These are phyloP conservation scores for Lithobates pipiens DNA, from an alignment of 2,797 vertebrate genomes.

Conservation along the genomic window DNA sequence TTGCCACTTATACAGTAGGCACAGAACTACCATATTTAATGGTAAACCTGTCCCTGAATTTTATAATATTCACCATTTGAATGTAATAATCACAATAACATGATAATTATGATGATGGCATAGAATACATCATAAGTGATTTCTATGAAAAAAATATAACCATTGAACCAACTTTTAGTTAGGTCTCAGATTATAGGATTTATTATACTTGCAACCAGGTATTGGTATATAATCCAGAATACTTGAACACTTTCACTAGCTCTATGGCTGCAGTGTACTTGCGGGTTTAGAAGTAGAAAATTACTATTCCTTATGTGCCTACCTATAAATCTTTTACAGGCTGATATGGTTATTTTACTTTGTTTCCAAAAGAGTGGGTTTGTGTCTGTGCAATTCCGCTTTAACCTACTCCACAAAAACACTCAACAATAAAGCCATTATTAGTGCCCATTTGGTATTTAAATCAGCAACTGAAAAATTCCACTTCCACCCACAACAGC, in stretches of 20 bases:
- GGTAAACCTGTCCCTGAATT: too few species aligned
- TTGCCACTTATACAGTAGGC: too few species aligned
- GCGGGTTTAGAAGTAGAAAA: not conserved
- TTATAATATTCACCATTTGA: too few species aligned
- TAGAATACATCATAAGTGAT: too few species aligned
- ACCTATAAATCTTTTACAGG: not conserved
- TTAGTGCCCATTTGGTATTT: constrained; percentile 21
- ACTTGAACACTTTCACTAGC: not conserved
- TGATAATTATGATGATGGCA: too few species aligned
- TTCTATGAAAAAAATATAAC: too few species aligned
- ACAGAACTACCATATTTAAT: too few species aligned
- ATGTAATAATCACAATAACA: too few species aligned
- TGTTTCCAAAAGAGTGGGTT: not conserved
- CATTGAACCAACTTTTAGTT: too few species aligned
- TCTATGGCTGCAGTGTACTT: not conserved
- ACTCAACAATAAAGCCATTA: not conserved
- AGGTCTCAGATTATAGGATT: too few species aligned
- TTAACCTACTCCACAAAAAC: not conserved
- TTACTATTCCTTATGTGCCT: not conserved
- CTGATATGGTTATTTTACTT: not conserved
- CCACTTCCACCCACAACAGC: constrained; percentile 24
- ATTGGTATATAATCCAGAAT: not conserved
- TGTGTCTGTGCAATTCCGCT: not conserved
- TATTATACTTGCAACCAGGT: too few species aligned
- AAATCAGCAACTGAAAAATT: constrained; percentile 10